phyloP scores from a whole-genome alignment of 2,113 vertebrate genomes.

The Larimichthys crocea region DNA sequence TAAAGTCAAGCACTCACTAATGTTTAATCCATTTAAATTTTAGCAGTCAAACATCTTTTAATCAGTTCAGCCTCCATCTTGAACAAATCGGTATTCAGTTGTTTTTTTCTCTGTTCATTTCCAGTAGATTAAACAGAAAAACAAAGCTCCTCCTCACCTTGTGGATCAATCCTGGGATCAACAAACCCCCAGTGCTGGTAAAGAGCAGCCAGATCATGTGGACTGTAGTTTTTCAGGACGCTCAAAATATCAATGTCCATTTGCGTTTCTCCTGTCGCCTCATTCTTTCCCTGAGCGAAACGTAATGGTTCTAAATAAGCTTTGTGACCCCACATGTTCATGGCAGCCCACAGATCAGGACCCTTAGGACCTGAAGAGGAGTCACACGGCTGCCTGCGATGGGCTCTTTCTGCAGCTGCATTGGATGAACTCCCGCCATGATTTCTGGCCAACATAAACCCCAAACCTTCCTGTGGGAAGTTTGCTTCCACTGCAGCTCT shows the following conservation, averaged over 20 bases:
- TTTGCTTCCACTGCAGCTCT: slow-evolving; percentile 81
- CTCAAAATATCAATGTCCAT: slow-evolving; percentile 91
- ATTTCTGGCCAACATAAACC: slow-evolving; percentile 84
- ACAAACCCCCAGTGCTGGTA: slow-evolving; percentile 94
- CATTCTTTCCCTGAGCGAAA: slow-evolving; percentile 83
- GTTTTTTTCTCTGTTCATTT: not conserved
- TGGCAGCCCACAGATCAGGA: slow-evolving; percentile 77
- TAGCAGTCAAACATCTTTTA: not conserved
- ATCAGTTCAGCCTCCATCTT: not conserved
- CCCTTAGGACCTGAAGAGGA: slow-evolving; percentile 62
- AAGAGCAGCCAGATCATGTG: slow-evolving; percentile 91
- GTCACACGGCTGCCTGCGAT: slow-evolving; percentile 69
- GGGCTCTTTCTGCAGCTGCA: slow-evolving; percentile 49
- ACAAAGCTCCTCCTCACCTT: slow-evolving; percentile 84
- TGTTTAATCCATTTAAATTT: not conserved
- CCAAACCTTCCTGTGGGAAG: slow-evolving; percentile 77
- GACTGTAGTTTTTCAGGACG: slow-evolving; percentile 92
- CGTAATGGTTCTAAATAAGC: slow-evolving; percentile 73
- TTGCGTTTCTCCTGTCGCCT: slow-evolving; percentile 82
- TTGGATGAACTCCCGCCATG: slow-evolving; percentile 74
- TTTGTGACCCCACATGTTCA: slow-evolving; percentile 78
- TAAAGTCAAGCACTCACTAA: not conserved
- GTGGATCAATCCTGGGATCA: slow-evolving; percentile 87
- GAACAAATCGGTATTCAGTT: not conserved
- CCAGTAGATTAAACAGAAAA: not conserved